Conservation (phyloP, 30 jellyfish, hydroid and myxozoan genomes). For the Aurelia sp. region DNA sequence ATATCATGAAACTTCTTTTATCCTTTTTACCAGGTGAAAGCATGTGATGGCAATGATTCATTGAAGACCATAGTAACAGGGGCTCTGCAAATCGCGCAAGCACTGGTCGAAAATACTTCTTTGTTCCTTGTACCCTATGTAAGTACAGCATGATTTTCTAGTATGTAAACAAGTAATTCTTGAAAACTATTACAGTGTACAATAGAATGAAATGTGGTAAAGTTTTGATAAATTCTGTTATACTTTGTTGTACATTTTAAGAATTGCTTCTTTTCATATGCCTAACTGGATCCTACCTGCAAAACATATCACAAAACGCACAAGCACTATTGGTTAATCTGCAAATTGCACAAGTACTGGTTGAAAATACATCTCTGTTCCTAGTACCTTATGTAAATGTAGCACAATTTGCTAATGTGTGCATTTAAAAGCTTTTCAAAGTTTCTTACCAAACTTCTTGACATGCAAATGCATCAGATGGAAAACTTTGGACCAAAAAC, state of each 20-base stretch:
- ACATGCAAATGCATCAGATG: no score
- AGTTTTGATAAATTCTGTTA: no score
- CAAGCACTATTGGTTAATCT: background rate
- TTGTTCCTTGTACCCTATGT: slow-evolving; percentile 76
- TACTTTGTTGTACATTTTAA: no score
- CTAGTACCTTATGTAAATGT: slow-evolving; percentile 72
- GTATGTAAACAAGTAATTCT: no score
- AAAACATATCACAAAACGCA: no score
- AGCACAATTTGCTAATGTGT: background rate
- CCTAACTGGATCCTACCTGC: no score
- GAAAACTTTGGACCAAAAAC: no score
- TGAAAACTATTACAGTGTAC: no score
- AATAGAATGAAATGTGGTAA: no score
- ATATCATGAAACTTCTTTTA: background rate
- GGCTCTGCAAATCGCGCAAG: slow-evolving; percentile 39
- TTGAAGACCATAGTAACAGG: slow-evolving; percentile 53
- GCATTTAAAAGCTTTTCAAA: no score
- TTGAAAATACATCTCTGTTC: slow-evolving; percentile 64
- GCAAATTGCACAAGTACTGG: slow-evolving; percentile 50
- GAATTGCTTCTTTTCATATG: no score
- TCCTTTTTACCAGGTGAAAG: slow-evolving; percentile 27
- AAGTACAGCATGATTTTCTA: background rate
- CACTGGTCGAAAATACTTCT: slow-evolving; percentile 65
- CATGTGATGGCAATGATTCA: slow-evolving; percentile 52
- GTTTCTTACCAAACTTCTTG: no score